A percentile compares a stretch with the other conserved stretches of the same genome.
Evolutionary conservation across 1,140 invertebrate species (phyloP).

Genomic region (Drosophila varians): DNA sequence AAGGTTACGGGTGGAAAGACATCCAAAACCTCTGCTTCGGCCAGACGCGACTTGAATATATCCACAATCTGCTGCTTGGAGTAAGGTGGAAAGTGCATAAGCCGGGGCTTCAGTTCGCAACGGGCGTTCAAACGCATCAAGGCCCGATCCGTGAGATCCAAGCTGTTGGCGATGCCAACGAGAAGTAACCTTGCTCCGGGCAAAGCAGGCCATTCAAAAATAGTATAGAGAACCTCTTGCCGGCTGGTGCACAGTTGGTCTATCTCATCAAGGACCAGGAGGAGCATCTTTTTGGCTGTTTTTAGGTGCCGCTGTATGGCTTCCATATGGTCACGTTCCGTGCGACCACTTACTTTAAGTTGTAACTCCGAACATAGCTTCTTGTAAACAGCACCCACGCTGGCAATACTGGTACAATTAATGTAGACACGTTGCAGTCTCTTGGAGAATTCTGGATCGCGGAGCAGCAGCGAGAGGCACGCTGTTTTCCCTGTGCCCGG

Average conservation of each 20-base stretch:
- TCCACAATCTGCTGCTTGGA: constrained; percentile 93
- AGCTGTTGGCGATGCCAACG: constrained; percentile 97
- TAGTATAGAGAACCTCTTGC: constrained; percentile 94
- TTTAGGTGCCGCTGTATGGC: constrained; percentile 88
- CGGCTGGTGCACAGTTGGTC: constrained; percentile 92
- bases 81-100: constrained; percentile 97
- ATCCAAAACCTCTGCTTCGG: constrained; percentile 87
- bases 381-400: constrained; percentile 88
- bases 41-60: constrained; percentile 92
- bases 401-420: constrained; percentile 93
- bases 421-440: constrained; percentile 89
- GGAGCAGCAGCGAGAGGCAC: constrained; percentile 89
- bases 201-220: constrained; percentile 96
- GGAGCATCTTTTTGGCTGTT: constrained; percentile 88
- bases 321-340: constrained; percentile 86
- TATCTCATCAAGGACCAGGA: constrained; percentile 98
- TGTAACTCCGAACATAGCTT: constrained; percentile 88
- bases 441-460: constrained; percentile 85
- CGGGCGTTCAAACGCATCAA: constrained; percentile 92
- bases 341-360: constrained; percentile 84
- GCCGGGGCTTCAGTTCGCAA: constrained; percentile 88
- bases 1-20: constrained; percentile 92
- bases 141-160: constrained; percentile 96
- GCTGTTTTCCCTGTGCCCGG: constrained; percentile 98
- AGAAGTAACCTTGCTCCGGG: constrained; percentile 90